Percentiles rank a stretch among this genome's conserved stretches.
Evolutionary conservation across 2,797 vertebrate species (phyloP).

Genomic region (Coregonus sp.): DNA sequence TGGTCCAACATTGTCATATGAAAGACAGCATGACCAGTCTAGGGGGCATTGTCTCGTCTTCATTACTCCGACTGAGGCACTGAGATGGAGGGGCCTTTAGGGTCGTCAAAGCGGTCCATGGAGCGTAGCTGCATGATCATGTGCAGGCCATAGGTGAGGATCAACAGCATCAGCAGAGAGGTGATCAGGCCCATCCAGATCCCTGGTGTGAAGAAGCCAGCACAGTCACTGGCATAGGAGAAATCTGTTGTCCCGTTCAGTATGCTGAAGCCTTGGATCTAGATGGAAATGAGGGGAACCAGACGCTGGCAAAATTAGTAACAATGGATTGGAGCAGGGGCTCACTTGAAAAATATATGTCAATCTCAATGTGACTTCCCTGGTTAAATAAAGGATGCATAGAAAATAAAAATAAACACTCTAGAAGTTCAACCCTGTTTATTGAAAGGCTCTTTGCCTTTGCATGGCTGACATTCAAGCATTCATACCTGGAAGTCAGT

Average conservation of each 20-base stretch:
- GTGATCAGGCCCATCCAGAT: slow-evolving; percentile 92
- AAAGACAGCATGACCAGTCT: background rate
- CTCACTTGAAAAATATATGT: no score
- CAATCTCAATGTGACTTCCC: no score
- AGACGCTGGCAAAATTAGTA: background rate
- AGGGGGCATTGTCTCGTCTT: background rate
- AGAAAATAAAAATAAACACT: no score
- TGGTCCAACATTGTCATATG: background rate
- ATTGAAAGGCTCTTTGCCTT: background rate
- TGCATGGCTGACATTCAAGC: no score
- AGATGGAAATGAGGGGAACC: background rate
- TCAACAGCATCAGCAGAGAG: slow-evolving; percentile 79
- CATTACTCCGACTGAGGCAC: slow-evolving; percentile 78
- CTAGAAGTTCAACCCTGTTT: no score
- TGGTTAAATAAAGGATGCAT: no score
- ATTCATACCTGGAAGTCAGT: slow-evolving; percentile 84
- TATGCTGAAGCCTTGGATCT: slow-evolving; percentile 86
- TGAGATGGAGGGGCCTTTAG: slow-evolving; percentile 85
- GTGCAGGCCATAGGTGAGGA: slow-evolving; percentile 87
- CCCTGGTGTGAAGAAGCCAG: slow-evolving; percentile 85
- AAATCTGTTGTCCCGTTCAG: slow-evolving; percentile 75
- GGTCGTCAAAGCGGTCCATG: slow-evolving; percentile 93
- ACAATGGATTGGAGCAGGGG: background rate
- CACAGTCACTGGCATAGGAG: slow-evolving; percentile 89
- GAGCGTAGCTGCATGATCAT: slow-evolving; percentile 90